Percentiles rank a stretch among this genome's conserved stretches.
These are phyloP conservation scores for Drosophila peninsularis DNA, from an alignment of 2,888 invertebrate species.

Conservation along the genomic window DNA sequence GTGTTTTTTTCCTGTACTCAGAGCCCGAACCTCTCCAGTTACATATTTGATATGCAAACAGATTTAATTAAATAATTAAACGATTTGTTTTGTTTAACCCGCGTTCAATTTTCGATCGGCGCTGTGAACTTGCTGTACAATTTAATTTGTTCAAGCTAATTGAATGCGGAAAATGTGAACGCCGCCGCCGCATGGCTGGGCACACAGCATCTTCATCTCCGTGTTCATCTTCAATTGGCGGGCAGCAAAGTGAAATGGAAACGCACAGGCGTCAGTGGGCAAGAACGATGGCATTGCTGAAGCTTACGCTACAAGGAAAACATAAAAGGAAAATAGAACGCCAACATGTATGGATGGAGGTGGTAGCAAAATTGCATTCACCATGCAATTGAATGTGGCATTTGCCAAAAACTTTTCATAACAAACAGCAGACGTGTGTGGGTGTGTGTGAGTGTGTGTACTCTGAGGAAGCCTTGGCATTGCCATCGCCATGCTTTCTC, in stretches of 20 bases:
- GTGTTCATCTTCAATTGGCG: conserved; percentile 7
- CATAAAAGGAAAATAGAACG: conserved; percentile 6
- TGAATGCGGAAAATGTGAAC: conserved; percentile 32
- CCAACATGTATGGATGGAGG: not conserved
- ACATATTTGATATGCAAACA: conserved; percentile 6
- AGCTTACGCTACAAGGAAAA: conserved; percentile 3
- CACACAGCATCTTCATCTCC: conserved; percentile 4
- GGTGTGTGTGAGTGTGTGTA: not conserved
- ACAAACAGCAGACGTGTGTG: conserved; percentile 6
- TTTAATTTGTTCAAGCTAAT: conserved; percentile 41
- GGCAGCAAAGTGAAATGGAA: conserved; percentile 11
- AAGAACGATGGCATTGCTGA: not conserved
- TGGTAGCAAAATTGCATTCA: conserved; percentile 9
- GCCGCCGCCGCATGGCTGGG: not conserved
- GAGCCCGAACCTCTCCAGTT: not conserved
- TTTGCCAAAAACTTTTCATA: conserved; percentile 40
- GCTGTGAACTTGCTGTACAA: conserved; percentile 39
- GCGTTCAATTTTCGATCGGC: conserved; percentile 28
- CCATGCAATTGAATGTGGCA: conserved; percentile 15
- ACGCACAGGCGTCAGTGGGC: not conserved
- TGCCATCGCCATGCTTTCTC: conserved; percentile 31
- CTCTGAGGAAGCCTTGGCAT: conserved; percentile 10
- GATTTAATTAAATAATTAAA: conserved; percentile 54
- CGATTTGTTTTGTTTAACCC: conserved; percentile 45
- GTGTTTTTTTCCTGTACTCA: not conserved